Evolutionary conservation across 2,888 invertebrate species (phyloP).

Genomic region (Steromphala cineraria): DNA sequence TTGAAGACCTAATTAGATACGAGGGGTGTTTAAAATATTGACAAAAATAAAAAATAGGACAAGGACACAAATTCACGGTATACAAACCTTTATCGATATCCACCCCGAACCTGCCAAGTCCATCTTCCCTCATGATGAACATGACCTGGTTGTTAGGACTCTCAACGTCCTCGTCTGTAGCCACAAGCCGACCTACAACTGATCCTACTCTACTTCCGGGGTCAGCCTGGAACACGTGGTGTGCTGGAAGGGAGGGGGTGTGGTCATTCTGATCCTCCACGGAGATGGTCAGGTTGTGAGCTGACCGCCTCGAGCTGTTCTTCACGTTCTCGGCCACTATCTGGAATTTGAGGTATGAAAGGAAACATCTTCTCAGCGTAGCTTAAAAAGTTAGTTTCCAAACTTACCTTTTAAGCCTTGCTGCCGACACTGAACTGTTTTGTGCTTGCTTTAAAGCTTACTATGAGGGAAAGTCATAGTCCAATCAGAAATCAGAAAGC

Average conservation of each 20-base stretch:
- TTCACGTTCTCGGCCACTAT: conserved; percentile 2
- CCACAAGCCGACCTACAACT: conserved; percentile 14
- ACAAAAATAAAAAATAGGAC: background rate
- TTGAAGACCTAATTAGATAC: too few species aligned
- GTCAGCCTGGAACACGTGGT: background rate
- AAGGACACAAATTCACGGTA: background rate
- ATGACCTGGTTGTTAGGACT: conserved; percentile 17
- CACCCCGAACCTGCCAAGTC: conserved; percentile 21
- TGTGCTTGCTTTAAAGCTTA: too few species aligned
- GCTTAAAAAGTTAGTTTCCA: too few species aligned
- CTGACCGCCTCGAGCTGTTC: background rate
- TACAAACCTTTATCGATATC: conserved; percentile 17
- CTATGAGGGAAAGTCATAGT: too few species aligned
- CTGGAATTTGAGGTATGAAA: conserved; percentile 13
- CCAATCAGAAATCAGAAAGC: too few species aligned
- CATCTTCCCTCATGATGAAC: conserved; percentile 21
- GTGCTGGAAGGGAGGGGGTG: background rate
- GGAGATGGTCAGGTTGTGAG: background rate
- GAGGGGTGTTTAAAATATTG: too few species aligned
- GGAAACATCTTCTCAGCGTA: too few species aligned
- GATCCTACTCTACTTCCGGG: conserved; percentile 19
- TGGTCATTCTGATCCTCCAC: conserved; percentile 23
- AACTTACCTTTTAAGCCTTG: too few species aligned
- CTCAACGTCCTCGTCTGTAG: conserved; percentile 19
- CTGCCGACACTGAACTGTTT: too few species aligned